Evolutionary conservation across 2,888 invertebrate genomes (phyloP), one percentile per base, ranked within the genome.

Genomic region (Eupelmus urozonus): DNA sequence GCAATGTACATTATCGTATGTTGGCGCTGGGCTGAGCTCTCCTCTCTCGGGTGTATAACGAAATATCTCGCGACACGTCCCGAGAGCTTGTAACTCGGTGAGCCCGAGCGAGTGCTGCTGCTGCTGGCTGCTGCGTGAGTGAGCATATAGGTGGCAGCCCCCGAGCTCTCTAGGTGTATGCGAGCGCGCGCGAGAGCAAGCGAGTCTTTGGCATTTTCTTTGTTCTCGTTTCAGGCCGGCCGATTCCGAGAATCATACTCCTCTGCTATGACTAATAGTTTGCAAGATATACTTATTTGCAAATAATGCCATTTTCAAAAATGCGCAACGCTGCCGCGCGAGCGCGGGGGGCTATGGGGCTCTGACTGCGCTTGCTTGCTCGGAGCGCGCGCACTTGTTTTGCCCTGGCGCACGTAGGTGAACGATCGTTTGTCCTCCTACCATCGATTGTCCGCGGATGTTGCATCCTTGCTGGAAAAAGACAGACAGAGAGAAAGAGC

Each of bases 391-490:
- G 80, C 80, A 80, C 80, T 80, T 80, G 80, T 75, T 80, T 70
- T 76, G 63, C 51, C 71, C 57, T 13, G 69, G 67, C 79, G 76
- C 80, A 86, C 85, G 85, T 87, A 87, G 87, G 86, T 86, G 87
- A 87, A 87, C 83, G 87, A 82, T 88, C 87, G 85, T 86, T 87
- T 86, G 85, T 87, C 88, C 88, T 87, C 88, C 88, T 87, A 88
- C 88, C 82, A 86, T 84, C 86, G 84, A 88, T 88, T 87, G 88
- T 82, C 82, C 82, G 83, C 83, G 84, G 82, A 80, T 82, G 86
- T 85, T 86, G 85, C 87, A 87, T 88, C 87, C 85, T 86, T 84
- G 55, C 57, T 71, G 71, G 65, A 69, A 74, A 81, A 49, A 81
- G 78, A 20, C 20, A 53, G 20, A 20, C 20, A 53, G 20, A 20